Evolutionary conservation across 2,113 vertebrate genomes (phyloP), one percentile per base, ranked within the genome.

Genomic region (Nesogale talazaci): DNA sequence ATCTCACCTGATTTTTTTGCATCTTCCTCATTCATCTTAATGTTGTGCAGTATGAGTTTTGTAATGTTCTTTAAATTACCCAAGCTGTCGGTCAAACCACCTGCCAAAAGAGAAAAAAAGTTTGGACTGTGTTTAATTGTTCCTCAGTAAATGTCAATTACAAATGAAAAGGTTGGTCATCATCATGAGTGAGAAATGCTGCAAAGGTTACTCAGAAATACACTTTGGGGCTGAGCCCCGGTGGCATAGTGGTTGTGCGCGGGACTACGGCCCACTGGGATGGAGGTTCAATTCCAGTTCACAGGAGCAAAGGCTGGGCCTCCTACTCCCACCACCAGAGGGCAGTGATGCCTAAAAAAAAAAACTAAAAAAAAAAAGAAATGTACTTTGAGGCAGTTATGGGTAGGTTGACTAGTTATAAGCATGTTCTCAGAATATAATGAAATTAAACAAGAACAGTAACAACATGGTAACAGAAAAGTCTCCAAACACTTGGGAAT

Each of bases 41-140:
- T 56, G 17, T 96, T 95, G 27, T 93, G 78, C 88, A 98, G 75
- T 23, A 93, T 38, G 31, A 97, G 88, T 17, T 94, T 96, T 74
- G 52, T 88, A 59, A 97, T 89, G 61, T 97, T 97, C 72, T 95
- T 83, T 86, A 97, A 72, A 34, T 95, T 94, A 74, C 95, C 94
- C 67, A 97, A 93, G 85, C 87, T 86, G 74, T 96, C 95, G 65
- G 74, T 93, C 74, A 98, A 89, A 57, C 94, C 95, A 74, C 92
- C 96, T 97, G 93, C 40, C 83, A 95, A 87, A 93, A 95, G 22
- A 12, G 52, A 88, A 85, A 85, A 14, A 42, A 22, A 20, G 17
- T 46, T 78, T 72, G 22, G 70, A 77, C 25, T 78, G 11, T 74
- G 20, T n/a, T 88, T n/a, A 70, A 22, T 6, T 88, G 78, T 61